Percentiles rank a stretch among this genome's conserved stretches.
Conservation (phyloP, 2,113 vertebrate genomes). For the Thalassoma bifasciatum region DNA sequence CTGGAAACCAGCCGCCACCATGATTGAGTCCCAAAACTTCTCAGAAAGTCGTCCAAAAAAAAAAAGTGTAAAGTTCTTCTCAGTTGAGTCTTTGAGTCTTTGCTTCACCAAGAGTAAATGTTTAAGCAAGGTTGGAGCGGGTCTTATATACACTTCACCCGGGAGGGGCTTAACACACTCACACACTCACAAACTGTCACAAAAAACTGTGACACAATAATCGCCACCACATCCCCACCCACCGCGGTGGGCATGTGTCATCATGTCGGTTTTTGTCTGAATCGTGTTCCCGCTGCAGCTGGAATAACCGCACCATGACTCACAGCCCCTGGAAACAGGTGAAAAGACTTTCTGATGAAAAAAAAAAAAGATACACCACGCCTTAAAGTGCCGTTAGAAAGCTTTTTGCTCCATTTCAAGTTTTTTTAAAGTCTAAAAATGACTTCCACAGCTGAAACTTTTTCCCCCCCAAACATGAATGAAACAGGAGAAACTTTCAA, state of each 20-base stretch:
- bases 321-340: not conserved
- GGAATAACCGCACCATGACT: slow-evolving; percentile 40
- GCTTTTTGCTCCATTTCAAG: too few relatives aligned
- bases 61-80: slow-evolving; percentile 32
- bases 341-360: not conserved
- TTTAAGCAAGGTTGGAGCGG: not conserved
- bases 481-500: too few relatives aligned
- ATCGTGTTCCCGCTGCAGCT: not conserved
- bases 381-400: not conserved
- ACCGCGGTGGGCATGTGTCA: slow-evolving; percentile 44
- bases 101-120: slow-evolving; percentile 53
- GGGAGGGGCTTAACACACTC: slow-evolving; percentile 66
- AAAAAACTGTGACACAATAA: slow-evolving; percentile 30
- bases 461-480: too few relatives aligned
- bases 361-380: slow-evolving; percentile 20
- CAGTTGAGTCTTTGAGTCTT: slow-evolving; percentile 30
- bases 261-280: slow-evolving; percentile 52
- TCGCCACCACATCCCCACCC: not conserved
- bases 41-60: slow-evolving; percentile 17
- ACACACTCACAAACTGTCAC: slow-evolving; percentile 13
- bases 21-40: slow-evolving; percentile 70
- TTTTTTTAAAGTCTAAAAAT: too few relatives aligned
- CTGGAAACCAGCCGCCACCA: slow-evolving; percentile 91
- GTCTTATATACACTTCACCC: slow-evolving; percentile 69
- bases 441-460: too few relatives aligned